Evolutionary conservation across 1,140 invertebrate species (phyloP).

Genomic region (Gryon sp.): DNA sequence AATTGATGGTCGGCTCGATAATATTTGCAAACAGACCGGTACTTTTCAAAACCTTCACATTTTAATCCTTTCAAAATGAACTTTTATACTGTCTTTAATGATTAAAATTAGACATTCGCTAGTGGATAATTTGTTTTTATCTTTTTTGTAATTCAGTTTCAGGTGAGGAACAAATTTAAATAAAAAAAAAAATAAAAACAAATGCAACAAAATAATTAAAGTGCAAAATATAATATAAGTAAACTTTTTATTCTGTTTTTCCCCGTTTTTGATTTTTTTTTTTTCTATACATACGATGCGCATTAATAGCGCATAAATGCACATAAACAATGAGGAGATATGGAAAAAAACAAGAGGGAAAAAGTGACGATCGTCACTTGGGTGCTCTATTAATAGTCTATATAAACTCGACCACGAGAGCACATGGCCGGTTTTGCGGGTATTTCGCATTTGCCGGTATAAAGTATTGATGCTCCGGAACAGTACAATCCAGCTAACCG

Average conservation of each 20-base stretch:
- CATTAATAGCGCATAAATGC: constrained; percentile 43
- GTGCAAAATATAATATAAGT: too few relatives aligned
- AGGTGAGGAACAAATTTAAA: too few relatives aligned
- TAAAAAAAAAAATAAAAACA: too few relatives aligned
- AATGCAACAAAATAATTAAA: constrained; percentile 1
- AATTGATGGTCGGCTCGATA: constrained; percentile 25
- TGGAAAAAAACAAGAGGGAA: constrained; percentile 52
- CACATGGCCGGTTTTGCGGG: constrained; percentile 73
- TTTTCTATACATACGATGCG: background rate
- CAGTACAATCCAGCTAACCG: constrained; percentile 55
- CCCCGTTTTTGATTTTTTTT: constrained; percentile 11
- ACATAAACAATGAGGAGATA: constrained; percentile 51
- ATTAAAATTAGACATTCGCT: too few relatives aligned
- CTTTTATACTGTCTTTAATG: too few relatives aligned
- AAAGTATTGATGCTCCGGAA: constrained; percentile 74
- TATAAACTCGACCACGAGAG: constrained; percentile 73
- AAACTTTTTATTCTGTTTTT: too few relatives aligned
- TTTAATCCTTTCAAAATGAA: too few relatives aligned
- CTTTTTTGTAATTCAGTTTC: too few relatives aligned
- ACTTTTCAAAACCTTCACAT: too few relatives aligned
- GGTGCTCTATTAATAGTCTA: constrained; percentile 75
- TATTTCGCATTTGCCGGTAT: constrained; percentile 75
- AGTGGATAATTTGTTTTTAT: too few relatives aligned
- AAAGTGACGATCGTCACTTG: constrained; percentile 72
- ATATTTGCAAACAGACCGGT: background rate